These are phyloP conservation scores for Lepidothrix coronata DNA, from an alignment of 2,113 vertebrate genomes.

Conservation along the genomic window DNA sequence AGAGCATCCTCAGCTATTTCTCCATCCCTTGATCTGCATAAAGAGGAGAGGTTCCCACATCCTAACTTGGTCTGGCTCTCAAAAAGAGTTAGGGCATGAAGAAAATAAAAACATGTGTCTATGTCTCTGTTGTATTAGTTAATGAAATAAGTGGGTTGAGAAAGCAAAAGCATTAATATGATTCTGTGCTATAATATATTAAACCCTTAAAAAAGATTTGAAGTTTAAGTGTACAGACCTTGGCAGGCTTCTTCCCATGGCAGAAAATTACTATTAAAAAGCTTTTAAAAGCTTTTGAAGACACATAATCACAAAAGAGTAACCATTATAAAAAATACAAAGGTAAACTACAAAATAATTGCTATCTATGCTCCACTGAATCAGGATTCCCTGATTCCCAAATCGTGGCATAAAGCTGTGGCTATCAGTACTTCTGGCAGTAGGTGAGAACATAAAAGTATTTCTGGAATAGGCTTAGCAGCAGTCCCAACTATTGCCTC, in stretches of 20 bases:
- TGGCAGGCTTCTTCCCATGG: neutral
- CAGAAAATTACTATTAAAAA: neutral
- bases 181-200: neutral
- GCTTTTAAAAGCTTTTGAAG: neutral
- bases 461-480: neutral
- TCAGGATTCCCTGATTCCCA: neutral
- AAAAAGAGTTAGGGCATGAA: neutral
- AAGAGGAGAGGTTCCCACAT: neutral
- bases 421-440: neutral
- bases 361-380: fast-evolving
- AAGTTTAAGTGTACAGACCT: neutral
- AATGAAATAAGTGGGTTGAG: conserved; percentile 31
- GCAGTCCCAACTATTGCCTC: neutral
- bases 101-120: conserved; percentile 19
- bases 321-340: neutral
- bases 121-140: neutral
- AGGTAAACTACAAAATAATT: neutral
- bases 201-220: conserved; percentile 3
- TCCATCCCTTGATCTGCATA: neutral
- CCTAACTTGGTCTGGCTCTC: neutral
- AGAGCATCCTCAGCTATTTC: neutral
- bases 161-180: conserved; percentile 27
- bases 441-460: neutral
- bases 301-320: neutral
- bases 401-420: neutral